These are phyloP conservation scores for Peromyscus eremicus DNA, from an alignment of 2,797 vertebrate species.

Conservation along the genomic window DNA sequence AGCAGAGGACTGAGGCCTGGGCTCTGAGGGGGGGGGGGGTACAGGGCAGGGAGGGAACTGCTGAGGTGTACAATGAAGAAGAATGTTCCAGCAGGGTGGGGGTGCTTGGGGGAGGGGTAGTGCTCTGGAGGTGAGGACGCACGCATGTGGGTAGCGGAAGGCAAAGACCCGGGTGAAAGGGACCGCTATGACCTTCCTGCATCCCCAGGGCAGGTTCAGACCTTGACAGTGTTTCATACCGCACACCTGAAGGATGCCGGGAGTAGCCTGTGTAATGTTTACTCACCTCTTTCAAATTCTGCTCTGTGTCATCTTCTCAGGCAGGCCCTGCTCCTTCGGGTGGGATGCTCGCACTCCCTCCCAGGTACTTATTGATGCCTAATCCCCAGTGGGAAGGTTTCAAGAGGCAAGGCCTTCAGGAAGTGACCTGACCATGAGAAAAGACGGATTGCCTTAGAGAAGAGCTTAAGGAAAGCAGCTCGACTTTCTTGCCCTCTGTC, in stretches of 20 bases:
- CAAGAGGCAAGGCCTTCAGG: neutral
- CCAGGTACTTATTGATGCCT: neutral
- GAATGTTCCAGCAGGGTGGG: neutral
- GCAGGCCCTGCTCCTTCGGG: neutral
- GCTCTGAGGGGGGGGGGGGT: neutral
- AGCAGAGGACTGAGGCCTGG: neutral
- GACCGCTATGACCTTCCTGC: neutral
- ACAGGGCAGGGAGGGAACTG: accelerated
- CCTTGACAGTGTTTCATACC: neutral
- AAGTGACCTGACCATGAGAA: neutral
- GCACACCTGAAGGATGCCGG: neutral
- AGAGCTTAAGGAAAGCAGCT: neutral
- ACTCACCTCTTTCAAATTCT: neutral
- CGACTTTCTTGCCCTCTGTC: neutral
- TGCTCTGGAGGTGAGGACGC: neutral
- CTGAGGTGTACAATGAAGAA: neutral
- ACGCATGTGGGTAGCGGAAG: neutral
- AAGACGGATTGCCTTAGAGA: neutral
- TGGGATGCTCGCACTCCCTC: neutral
- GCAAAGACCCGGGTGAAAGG: neutral
- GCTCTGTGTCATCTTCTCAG: neutral
- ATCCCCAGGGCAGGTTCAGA: neutral
- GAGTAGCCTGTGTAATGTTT: neutral
- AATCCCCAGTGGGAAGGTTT: neutral
- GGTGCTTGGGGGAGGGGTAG: neutral